Percentiles rank a stretch among this genome's conserved stretches.
Conservation (phyloP, 2,113 vertebrate genomes). For the Furnarius figulus region DNA sequence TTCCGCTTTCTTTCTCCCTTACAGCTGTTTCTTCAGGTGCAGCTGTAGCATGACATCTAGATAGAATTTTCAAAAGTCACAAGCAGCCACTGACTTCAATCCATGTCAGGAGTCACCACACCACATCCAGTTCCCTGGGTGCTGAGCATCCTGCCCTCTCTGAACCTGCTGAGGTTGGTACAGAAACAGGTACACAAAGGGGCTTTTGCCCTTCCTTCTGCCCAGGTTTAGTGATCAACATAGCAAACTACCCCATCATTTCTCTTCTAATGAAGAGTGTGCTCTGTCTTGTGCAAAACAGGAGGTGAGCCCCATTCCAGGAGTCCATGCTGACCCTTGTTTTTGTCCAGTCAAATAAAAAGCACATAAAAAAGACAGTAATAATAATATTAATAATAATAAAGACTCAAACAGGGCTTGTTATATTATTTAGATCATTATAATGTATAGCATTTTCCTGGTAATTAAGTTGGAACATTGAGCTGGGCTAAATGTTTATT, state of each 20-base stretch:
- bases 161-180: neutral
- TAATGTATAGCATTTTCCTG: slow-evolving; percentile 75
- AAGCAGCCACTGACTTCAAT: neutral
- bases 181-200: neutral
- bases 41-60: neutral
- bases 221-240: neutral
- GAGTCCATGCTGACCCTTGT: neutral
- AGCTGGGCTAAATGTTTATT: slow-evolving; percentile 64
- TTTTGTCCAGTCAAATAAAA: neutral
- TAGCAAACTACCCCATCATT: neutral
- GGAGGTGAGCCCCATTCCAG: neutral
- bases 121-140: neutral
- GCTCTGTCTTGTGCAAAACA: neutral
- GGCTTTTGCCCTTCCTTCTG: neutral
- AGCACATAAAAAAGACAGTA: neutral
- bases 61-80: neutral
- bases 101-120: neutral
- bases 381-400: neutral
- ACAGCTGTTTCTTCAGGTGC: neutral
- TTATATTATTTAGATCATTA: slow-evolving; percentile 80
- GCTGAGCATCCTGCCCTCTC: neutral
- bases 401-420: slow-evolving; percentile 66
- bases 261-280: neutral
- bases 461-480: slow-evolving; percentile 76
- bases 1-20: neutral